Evolutionary conservation across 1,140 invertebrate species (phyloP), one percentile per base, ranked within the genome.

Genomic region (Hypsibius dujardini): DNA sequence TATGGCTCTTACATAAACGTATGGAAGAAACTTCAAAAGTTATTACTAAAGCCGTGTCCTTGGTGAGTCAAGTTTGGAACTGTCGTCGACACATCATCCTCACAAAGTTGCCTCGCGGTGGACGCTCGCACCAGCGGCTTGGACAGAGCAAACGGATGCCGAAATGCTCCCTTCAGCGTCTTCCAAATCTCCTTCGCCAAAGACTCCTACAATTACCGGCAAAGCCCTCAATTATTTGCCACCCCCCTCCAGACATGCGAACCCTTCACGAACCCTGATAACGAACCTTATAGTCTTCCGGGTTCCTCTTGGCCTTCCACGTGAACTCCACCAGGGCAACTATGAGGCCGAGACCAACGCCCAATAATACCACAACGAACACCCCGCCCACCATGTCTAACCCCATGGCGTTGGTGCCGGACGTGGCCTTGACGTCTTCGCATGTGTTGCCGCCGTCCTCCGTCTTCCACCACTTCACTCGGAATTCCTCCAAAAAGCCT

Each of bases 231-330:
- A n/a, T 56, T 12, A 56, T 56, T 12, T 56, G n/a, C 50, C n/a
- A n/a, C n/a, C 50, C 7, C 7, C 7, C 7, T 56, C 7, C n/a
- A 12, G 7, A 56, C 50, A 56, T 7, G n/a, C 28, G 28, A 28
- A 28, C 28, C 28, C 28, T 28, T 28, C 7, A 56, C 78, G 76
- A 2, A 78, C 72, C 42, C 79, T 69, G 46, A 79, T 28, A 28
- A 75, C 76, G 75, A 73, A 79, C 88, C 84, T 86, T 86, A 79
- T 90, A 86, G 72, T 85, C 84, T 14, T 88, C 82, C 1, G 88
- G 87, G 46, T 89, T 83, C 77, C 89, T 86, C 73, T 86, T 81
- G 12, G 89, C 84, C 76, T 90, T 88, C 86, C 88, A 88, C 1
- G 90, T 76, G 75, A 91, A 92, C 79, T 93, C 90, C 2, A 85